These are phyloP conservation scores for Paralinhomoeus sp. DNA, from an alignment of 2,888 invertebrate species.

Conservation along the genomic window DNA sequence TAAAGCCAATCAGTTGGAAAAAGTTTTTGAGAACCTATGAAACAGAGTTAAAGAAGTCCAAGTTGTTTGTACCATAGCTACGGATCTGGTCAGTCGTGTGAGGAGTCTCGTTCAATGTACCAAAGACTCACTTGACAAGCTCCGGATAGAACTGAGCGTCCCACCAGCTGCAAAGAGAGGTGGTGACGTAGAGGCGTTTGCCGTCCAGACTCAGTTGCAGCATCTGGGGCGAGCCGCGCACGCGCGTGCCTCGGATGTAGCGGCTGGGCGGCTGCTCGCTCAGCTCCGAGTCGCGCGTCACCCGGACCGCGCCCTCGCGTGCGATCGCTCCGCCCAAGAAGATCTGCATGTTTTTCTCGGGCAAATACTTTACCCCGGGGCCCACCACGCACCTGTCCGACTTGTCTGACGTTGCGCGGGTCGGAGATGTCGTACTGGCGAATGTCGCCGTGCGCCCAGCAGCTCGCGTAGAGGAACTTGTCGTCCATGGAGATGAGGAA, in stretches of 20 bases:
- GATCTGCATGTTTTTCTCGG: too few species aligned
- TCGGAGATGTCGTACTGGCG: constrained; percentile 79
- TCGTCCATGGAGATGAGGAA: constrained; percentile 83
- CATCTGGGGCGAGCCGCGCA: constrained; percentile 82
- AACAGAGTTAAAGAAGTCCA: too few species aligned
- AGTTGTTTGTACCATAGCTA: too few species aligned
- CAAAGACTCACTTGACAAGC: constrained; percentile 43
- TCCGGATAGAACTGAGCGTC: constrained; percentile 82
- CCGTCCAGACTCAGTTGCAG: constrained; percentile 84
- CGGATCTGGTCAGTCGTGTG: too few species aligned
- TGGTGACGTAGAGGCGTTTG: constrained; percentile 66
- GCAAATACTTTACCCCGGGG: too few species aligned
- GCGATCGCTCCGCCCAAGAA: constrained; percentile 60
- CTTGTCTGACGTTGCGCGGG: constrained; percentile 50
- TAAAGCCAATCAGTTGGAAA: too few species aligned
- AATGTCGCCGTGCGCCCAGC: constrained; percentile 77
- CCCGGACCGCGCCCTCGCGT: constrained; percentile 45
- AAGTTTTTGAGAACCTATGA: too few species aligned
- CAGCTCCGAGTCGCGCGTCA: constrained; percentile 52
- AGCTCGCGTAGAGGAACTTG: constrained; percentile 50
- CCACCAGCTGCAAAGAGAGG: constrained; percentile 71
- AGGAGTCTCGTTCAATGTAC: too few species aligned
- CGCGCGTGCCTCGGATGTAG: constrained; percentile 45
- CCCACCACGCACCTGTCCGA: constrained; percentile 39
- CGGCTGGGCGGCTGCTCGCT: too few species aligned